These are phyloP conservation scores for Xestia ashworthii DNA, from an alignment of 2,888 invertebrate genomes.

Conservation along the genomic window DNA sequence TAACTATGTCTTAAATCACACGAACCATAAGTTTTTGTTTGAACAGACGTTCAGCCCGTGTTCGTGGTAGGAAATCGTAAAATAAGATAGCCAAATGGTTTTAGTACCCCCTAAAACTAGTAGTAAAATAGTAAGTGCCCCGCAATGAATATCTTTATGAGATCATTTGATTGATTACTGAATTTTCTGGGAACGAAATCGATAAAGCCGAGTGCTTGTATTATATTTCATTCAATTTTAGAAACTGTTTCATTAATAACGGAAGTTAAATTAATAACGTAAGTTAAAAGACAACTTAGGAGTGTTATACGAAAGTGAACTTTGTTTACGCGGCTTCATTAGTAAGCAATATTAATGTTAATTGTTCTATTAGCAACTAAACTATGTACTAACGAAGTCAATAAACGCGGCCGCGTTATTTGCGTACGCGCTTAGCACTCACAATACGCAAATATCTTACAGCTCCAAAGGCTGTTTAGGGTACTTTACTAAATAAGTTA, in stretches of 20 bases:
- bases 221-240: conserved; percentile 27
- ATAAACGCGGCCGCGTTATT: conserved; percentile 53
- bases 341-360: conserved; percentile 59
- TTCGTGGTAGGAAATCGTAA: conserved; percentile 82
- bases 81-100: conserved; percentile 87
- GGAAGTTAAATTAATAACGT: conserved; percentile 19
- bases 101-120: conserved; percentile 86
- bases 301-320: background rate
- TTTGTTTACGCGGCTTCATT: conserved; percentile 46
- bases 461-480: conserved; percentile 27
- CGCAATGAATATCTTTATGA: conserved; percentile 86
- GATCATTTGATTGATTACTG: conserved; percentile 85
- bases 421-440: conserved; percentile 59
- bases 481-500: conserved; percentile 47
- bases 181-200: conserved; percentile 74
- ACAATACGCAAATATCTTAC: conserved; percentile 43
- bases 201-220: conserved; percentile 38
- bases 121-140: conserved; percentile 84
- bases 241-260: conserved; percentile 14
- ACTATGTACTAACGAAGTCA: conserved; percentile 59
- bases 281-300: conserved; percentile 10
- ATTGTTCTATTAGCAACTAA: conserved; percentile 62
- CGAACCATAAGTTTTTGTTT: conserved; percentile 81
- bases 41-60: conserved; percentile 70
- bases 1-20: conserved; percentile 73